Percentiles rank a stretch among this genome's conserved stretches.
Conservation (phyloP, 30 jellyfish, hydroid and myxozoan species). For the Aurelia sp. region DNA sequence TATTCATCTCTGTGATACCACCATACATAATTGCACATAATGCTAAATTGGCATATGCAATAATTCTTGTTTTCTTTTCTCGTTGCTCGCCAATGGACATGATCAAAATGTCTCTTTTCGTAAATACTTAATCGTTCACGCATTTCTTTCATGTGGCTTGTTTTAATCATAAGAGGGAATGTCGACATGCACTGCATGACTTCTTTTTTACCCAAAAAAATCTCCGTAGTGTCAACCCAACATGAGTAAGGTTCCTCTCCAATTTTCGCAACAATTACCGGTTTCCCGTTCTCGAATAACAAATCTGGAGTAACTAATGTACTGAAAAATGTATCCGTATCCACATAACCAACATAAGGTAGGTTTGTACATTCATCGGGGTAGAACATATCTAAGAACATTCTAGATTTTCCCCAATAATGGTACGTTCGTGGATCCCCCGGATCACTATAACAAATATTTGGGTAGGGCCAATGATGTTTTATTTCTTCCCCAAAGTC, state of each 20-base stretch:
- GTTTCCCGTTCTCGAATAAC: too few relatives aligned
- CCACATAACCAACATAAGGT: too few relatives aligned
- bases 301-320: too few relatives aligned
- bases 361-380: too few relatives aligned
- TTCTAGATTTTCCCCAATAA: too few relatives aligned
- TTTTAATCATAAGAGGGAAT: slow-evolving; percentile 12
- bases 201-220: not conserved
- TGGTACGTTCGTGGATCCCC: too few relatives aligned
- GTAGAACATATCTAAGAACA: too few relatives aligned
- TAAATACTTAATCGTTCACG: not conserved
- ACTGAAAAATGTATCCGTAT: too few relatives aligned
- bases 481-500: too few relatives aligned
- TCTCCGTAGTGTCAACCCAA: slow-evolving; percentile 6
- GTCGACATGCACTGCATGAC: too few relatives aligned
- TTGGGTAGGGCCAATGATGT: too few relatives aligned
- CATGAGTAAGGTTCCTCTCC: not conserved
- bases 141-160: slow-evolving; percentile 11
- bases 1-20: slow-evolving; percentile 37
- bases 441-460: too few relatives aligned
- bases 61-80: not conserved
- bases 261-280: not conserved
- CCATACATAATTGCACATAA: slow-evolving; percentile 3
- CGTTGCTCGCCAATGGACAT: not conserved
- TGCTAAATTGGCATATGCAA: not conserved
- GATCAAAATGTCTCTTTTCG: not conserved